These are phyloP conservation scores for Paracentrotus lividus DNA, from an alignment of 53 echinoderm and acorn worm species.

Conservation along the genomic window DNA sequence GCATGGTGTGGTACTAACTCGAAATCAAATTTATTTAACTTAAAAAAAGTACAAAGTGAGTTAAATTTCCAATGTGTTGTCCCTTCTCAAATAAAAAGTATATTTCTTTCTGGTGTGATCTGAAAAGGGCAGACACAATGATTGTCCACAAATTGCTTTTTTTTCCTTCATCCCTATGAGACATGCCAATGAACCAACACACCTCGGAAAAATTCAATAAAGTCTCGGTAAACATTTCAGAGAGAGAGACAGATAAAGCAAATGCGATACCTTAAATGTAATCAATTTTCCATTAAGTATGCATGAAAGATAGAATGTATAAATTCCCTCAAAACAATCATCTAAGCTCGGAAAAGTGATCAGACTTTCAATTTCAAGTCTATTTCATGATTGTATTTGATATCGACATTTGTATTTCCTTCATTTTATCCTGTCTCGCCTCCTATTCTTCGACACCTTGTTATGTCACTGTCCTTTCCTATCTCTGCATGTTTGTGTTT, in stretches of 20 bases:
- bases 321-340: constrained; percentile 42
- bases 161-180: background rate
- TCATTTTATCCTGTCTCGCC: too few relatives aligned
- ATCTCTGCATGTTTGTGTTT: background rate
- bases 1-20: background rate
- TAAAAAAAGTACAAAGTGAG: background rate
- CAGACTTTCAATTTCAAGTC: background rate
- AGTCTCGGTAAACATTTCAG: constrained; percentile 17
- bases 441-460: too few relatives aligned
- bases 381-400: background rate
- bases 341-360: background rate
- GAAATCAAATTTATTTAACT: too few relatives aligned
- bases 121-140: background rate
- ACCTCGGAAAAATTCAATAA: constrained; percentile 35
- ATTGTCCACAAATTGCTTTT: background rate
- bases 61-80: too few relatives aligned
- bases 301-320: background rate
- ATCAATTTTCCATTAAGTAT: constrained; percentile 10
- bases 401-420: too few relatives aligned
- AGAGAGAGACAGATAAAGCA: constrained; percentile 12
- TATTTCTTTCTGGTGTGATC: background rate
- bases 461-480: too few relatives aligned
- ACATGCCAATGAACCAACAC: background rate
- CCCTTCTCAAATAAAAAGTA: background rate
- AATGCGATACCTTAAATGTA: background rate